These are phyloP conservation scores for Danio choprae DNA, from an alignment of 2,797 vertebrate genomes.

Conservation along the genomic window DNA sequence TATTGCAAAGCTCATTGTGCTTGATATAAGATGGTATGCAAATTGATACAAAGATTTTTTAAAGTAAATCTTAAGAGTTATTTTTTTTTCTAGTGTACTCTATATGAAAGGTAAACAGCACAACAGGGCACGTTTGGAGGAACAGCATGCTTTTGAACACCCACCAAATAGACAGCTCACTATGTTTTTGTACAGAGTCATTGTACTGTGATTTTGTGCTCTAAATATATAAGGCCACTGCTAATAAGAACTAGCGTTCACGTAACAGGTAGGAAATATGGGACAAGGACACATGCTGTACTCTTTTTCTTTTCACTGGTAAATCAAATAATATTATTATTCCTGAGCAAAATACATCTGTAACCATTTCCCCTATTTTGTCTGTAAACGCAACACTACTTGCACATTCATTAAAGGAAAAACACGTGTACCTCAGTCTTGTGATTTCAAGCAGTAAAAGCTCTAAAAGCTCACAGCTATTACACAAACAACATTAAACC, in stretches of 20 bases:
- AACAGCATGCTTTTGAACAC: no score
- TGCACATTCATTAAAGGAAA: neutral
- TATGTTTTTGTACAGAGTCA: neutral
- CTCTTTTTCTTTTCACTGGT: neutral
- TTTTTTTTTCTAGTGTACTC: no score
- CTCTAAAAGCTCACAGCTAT: neutral
- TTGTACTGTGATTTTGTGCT: neutral
- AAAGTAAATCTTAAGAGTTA: no score
- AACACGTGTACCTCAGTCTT: neutral
- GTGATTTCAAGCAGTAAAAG: neutral
- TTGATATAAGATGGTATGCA: no score
- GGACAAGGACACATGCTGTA: constrained; percentile 9
- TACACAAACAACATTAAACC: neutral
- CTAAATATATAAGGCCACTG: neutral
- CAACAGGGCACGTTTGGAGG: no score
- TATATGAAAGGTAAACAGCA: no score
- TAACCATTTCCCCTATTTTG: neutral
- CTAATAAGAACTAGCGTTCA: constrained; percentile 5
- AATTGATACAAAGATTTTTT: no score
- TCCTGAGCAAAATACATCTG: constrained; percentile 7
- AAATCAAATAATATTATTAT: neutral
- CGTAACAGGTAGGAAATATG: constrained; percentile 2
- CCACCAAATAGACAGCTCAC: neutral
- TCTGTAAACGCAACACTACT: neutral
- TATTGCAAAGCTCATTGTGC: no score